Evolutionary conservation across 2,113 vertebrate genomes (phyloP).

Genomic region (Picathartes gymnocephalus): DNA sequence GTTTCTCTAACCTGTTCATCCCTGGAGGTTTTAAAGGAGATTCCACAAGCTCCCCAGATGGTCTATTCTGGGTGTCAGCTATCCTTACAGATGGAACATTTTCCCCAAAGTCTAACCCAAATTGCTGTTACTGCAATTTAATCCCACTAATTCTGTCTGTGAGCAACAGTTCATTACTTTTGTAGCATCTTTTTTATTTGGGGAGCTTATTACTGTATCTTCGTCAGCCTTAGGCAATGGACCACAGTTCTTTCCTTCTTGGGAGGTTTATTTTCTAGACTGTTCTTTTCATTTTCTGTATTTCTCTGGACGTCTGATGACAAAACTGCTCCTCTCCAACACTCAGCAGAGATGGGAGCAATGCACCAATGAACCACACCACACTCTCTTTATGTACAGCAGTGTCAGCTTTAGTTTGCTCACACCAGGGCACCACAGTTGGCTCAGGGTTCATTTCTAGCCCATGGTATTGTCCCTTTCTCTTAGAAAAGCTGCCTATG

Average conservation of each 20-base stretch:
- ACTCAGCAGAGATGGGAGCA: neutral
- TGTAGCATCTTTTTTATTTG: neutral
- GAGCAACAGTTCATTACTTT: neutral
- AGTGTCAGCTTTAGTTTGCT: neutral
- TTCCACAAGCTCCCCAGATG: neutral
- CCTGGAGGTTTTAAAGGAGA: slow-evolving; percentile 20
- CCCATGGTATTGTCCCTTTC: neutral
- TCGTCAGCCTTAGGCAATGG: neutral
- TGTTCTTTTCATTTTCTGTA: neutral
- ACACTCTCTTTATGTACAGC: fast-evolving
- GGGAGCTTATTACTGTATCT: neutral
- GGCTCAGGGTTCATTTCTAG: neutral
- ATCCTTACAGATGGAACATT: neutral
- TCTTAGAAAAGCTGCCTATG: neutral
- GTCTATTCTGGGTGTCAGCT: neutral
- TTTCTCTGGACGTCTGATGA: neutral
- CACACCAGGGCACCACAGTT: neutral
- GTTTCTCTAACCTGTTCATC: slow-evolving; percentile 17
- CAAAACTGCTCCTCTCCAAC: neutral
- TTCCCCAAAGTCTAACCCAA: neutral
- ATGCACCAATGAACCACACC: neutral
- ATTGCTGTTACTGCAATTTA: neutral
- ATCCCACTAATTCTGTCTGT: neutral
- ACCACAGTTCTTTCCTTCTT: neutral
- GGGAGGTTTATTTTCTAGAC: neutral